Evolutionary conservation across 2,888 invertebrate species (phyloP).

Genomic region (Drosophila merina): DNA sequence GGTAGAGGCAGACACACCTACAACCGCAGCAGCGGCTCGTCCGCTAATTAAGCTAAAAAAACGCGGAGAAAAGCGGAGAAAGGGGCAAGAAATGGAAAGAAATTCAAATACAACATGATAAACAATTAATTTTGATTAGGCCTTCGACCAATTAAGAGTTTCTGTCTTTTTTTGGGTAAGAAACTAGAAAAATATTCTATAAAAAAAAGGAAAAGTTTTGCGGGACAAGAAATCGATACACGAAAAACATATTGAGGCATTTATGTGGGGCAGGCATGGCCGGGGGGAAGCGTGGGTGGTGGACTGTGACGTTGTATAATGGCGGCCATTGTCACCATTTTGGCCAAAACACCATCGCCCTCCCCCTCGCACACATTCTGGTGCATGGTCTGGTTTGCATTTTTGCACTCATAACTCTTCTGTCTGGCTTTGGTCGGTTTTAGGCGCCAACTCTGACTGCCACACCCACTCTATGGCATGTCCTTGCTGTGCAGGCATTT

Average conservation of each 20-base stretch:
- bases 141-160: conserved; percentile 65
- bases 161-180: conserved; percentile 15
- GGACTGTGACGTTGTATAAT: conserved; percentile 53
- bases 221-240: conserved; percentile 45
- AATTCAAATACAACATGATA: conserved; percentile 78
- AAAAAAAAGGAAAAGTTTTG: conserved; percentile 44
- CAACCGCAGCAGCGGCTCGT: conserved; percentile 53
- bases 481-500: conserved; percentile 33
- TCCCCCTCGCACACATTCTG: conserved; percentile 8
- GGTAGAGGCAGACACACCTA: conserved; percentile 64
- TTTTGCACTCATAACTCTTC: conserved; percentile 72
- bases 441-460: conserved; percentile 51
- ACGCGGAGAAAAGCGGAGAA: conserved; percentile 15
- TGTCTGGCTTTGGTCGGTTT: conserved; percentile 72
- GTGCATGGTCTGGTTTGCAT: conserved; percentile 39
- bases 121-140: conserved; percentile 82
- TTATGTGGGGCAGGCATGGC: conserved; percentile 49
- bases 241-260: conserved; percentile 43
- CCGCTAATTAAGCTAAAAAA: conserved; percentile 71
- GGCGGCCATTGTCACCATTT: conserved; percentile 80
- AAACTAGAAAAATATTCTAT: conserved; percentile 10
- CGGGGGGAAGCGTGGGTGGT: neutral
- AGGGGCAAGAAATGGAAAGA: conserved; percentile 48
- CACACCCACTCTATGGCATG: conserved; percentile 23
- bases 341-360: conserved; percentile 32